Percentiles rank a stretch among this genome's conserved stretches.
phyloP scores from a whole-genome alignment of 1,140 invertebrate species.

The Pachypeltis micranthus region DNA sequence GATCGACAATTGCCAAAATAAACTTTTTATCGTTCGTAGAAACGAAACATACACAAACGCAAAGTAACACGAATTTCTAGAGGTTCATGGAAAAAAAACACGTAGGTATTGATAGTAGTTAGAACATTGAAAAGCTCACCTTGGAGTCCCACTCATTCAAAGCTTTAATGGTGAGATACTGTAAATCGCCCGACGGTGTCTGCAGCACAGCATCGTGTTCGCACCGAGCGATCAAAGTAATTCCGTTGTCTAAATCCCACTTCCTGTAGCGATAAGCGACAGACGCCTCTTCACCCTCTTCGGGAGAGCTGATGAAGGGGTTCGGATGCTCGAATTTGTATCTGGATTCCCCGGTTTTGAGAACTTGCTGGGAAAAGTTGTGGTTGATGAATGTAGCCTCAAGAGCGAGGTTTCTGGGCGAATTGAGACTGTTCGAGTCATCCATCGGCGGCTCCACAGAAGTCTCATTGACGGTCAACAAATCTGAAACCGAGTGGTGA shows the following conservation, averaged over 20 bases:
- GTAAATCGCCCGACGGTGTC: conserved; percentile 79
- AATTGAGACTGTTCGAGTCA: conserved; percentile 89
- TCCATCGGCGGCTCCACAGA: conserved; percentile 94
- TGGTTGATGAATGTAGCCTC: conserved; percentile 99
- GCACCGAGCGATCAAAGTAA: conserved; percentile 83
- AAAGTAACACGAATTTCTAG: no score
- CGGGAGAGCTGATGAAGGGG: conserved; percentile 87
- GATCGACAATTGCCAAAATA: no score
- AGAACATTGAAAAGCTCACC: conserved; percentile 31
- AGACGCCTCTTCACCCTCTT: conserved; percentile 81
- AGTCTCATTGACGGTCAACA: conserved; percentile 96
- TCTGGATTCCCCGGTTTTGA: conserved; percentile 63
- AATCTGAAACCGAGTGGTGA: no score
- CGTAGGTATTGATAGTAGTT: no score
- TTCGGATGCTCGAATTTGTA: conserved; percentile 85
- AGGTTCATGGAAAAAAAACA: no score
- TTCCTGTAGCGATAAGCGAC: conserved; percentile 95
- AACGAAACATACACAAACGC: no score
- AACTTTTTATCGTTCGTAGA: no score
- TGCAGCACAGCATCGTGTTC: conserved; percentile 93
- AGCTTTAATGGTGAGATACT: conserved; percentile 93
- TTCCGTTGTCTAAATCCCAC: conserved; percentile 89
- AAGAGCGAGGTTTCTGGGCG: conserved; percentile 86
- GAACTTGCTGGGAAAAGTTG: conserved; percentile 96
- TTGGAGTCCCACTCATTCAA: conserved; percentile 99